Evolutionary conservation across 2,888 invertebrate genomes (phyloP), one percentile per base, ranked within the genome.

Genomic region (Aleiodes alternator): DNA sequence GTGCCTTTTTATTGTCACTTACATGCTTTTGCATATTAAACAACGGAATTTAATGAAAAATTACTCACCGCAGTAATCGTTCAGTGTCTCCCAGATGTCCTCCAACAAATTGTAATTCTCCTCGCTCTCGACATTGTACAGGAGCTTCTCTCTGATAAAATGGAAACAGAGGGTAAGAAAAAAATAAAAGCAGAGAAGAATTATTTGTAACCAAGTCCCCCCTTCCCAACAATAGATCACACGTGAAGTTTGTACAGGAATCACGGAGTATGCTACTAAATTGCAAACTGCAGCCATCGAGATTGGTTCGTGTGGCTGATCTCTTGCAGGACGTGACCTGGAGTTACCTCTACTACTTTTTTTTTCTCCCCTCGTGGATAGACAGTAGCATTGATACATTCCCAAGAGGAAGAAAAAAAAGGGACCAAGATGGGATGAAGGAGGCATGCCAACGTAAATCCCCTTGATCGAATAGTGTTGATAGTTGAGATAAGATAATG

Each of bases 61-160:
- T 57, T 31, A 84, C 90, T 93, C 90, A 94, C 94, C 93, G 89
- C 92, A 92, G 81, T 93, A 92, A 77, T 92, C 92, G 79, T 92
- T 91, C 53, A 94, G 91, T 38, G 93, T 92, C 84, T 94, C 94
- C 85, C 93, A 94, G 87, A 94, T 92, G 90, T 95, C 94, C 90
- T 94, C 94, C 85, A 94, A 90, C 86, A 94, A 93, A 82, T 94
- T 93, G 86, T 94, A 94, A 89, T 94, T 93, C 84, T 92, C 92
- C 87, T 93, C 93, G 73, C 91, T 90, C 79, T 91, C 92, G 70
- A 94, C 92, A 83, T 94, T 93, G 81, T 92, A 91, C 55, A 94
- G 93, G 81, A 94, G 88, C 84, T 91, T 92, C 80, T 93, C 91
- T 85, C 94, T 94, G 92, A 66, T 92, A 92, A 84, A 87, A 84